Conservation (phyloP, 1,140 invertebrate genomes). For the Chymomyza costata region DNA sequence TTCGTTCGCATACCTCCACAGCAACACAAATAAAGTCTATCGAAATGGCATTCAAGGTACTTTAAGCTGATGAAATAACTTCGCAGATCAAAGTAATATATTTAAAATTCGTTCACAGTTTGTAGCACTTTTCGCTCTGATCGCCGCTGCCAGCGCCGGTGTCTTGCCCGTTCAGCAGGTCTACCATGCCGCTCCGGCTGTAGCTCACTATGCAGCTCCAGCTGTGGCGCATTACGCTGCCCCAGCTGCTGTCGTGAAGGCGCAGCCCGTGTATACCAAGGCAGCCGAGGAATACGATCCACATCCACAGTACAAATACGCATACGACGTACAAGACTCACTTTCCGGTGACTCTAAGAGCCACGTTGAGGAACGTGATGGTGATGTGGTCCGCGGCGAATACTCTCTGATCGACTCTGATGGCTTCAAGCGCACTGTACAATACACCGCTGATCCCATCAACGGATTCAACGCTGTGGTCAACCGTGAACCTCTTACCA, state of each 20-base stretch:
- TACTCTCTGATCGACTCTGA: slow-evolving; percentile 80
- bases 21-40: slow-evolving; percentile 21
- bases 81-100: not conserved
- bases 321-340: slow-evolving; percentile 83
- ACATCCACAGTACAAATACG: slow-evolving; percentile 77
- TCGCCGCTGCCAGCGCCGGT: slow-evolving; percentile 60
- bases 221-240: slow-evolving; percentile 29
- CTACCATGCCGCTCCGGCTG: slow-evolving; percentile 56
- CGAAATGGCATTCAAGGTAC: slow-evolving; percentile 66
- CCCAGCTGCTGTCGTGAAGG: slow-evolving; percentile 36
- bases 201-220: slow-evolving; percentile 41
- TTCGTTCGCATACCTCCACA: slow-evolving; percentile 35
- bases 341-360: slow-evolving; percentile 82
- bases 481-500: slow-evolving; percentile 63
- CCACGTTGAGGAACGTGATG: slow-evolving; percentile 78
- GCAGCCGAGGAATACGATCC: slow-evolving; percentile 61
- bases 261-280: slow-evolving; percentile 54
- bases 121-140: slow-evolving; percentile 58
- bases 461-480: slow-evolving; percentile 75
- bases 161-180: slow-evolving; percentile 56
- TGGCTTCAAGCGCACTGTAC: slow-evolving; percentile 76
- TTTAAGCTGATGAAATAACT: no score
- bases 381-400: slow-evolving; percentile 80
- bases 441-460: slow-evolving; percentile 74
- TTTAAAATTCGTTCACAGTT: slow-evolving; percentile 29